Evolutionary conservation across 2,888 invertebrate species (phyloP).

Genomic region (Agrypnus murinus): DNA sequence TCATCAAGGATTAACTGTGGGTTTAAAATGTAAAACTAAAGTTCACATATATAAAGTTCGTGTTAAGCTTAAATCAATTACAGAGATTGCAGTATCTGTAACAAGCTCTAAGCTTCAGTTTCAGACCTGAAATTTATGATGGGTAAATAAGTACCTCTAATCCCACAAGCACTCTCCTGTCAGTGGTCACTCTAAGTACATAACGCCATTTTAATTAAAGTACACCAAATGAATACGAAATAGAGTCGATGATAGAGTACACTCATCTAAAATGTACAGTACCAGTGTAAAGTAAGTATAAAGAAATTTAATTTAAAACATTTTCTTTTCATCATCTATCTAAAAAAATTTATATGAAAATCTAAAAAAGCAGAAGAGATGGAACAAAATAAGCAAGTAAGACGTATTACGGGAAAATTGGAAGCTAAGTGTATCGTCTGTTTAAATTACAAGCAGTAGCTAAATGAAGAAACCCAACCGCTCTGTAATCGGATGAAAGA

Average conservation of each 20-base stretch:
- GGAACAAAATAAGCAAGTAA: slow-evolving; percentile 14
- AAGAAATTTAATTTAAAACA: too few relatives aligned
- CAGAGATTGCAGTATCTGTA: slow-evolving; percentile 8
- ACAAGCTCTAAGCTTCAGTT: slow-evolving; percentile 9
- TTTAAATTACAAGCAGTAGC: slow-evolving; percentile 41
- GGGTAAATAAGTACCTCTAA: slow-evolving; percentile 27
- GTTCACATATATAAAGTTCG: neutral
- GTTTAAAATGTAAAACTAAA: too few relatives aligned
- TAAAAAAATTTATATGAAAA: neutral
- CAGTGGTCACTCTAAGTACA: slow-evolving; percentile 39
- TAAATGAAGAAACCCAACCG: slow-evolving; percentile 42
- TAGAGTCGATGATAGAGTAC: slow-evolving; percentile 1
- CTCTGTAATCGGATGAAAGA: slow-evolving; percentile 41
- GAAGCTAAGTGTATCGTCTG: slow-evolving; percentile 41
- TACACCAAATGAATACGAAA: slow-evolving; percentile 37
- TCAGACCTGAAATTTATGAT: slow-evolving; percentile 21
- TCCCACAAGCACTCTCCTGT: slow-evolving; percentile 32
- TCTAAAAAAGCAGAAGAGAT: neutral
- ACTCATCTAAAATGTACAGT: too few relatives aligned
- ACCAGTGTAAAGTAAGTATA: too few relatives aligned
- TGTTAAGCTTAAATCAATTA: slow-evolving; percentile 12
- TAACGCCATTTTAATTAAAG: slow-evolving; percentile 40
- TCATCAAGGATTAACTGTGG: too few relatives aligned
- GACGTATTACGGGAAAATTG: slow-evolving; percentile 33
- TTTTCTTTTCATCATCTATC: too few relatives aligned